These are phyloP conservation scores for Oreochromis tanganicae DNA, from an alignment of 2,113 vertebrate species.

Conservation along the genomic window DNA sequence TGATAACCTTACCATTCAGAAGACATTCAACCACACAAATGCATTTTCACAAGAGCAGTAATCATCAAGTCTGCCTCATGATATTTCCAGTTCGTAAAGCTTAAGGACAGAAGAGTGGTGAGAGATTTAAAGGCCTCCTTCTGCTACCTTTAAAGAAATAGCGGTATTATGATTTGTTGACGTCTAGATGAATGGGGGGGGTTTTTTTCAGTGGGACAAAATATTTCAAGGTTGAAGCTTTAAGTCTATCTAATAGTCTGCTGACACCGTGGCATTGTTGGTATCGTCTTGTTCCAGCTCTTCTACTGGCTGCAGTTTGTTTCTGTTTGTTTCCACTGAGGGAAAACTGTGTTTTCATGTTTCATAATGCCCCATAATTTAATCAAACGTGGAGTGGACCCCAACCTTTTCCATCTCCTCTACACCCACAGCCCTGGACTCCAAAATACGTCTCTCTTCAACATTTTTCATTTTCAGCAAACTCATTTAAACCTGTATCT, in stretches of 20 bases:
- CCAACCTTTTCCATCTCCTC: not conserved
- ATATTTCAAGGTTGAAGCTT: not conserved
- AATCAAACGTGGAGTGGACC: not conserved
- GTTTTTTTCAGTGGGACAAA: not conserved
- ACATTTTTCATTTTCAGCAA: not conserved
- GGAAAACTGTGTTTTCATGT: not conserved
- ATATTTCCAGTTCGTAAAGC: slow-evolving; percentile 16
- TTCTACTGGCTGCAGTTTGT: not conserved
- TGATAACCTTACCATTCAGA: not conserved
- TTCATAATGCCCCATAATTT: not conserved
- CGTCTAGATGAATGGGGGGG: rapidly evolving
- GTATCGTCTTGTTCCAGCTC: not conserved
- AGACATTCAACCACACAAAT: not conserved
- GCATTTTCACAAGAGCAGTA: not conserved
- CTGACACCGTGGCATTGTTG: not conserved
- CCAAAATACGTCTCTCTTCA: not conserved
- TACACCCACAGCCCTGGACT: not conserved
- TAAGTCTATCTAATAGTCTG: not conserved
- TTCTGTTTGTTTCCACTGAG: not conserved
- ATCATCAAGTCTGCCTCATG: not conserved
- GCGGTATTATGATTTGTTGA: not conserved
- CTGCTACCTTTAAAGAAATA: not conserved
- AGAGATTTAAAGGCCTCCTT: not conserved
- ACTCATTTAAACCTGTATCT: not conserved
- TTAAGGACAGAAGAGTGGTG: not conserved